These are phyloP conservation scores for Leptestheria dahalacensis DNA, from an alignment of 1,140 invertebrate genomes.

Conservation along the genomic window DNA sequence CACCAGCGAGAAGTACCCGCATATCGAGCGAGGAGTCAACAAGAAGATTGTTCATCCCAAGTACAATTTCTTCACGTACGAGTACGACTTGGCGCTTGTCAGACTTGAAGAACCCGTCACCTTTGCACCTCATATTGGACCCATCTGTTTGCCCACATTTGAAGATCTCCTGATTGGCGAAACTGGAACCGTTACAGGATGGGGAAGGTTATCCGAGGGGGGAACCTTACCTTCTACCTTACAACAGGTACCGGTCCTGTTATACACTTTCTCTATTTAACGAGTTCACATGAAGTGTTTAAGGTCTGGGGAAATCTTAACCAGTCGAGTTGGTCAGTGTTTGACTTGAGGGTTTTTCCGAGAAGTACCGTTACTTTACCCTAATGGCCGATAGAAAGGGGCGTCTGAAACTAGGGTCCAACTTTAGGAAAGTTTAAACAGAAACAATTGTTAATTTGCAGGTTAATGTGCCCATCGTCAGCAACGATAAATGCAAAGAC, in stretches of 20 bases:
- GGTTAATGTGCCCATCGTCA: conserved; percentile 84
- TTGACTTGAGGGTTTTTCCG: too few species aligned
- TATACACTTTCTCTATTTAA: not conserved
- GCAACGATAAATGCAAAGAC: conserved; percentile 77
- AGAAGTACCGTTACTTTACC: too few species aligned
- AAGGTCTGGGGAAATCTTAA: too few species aligned
- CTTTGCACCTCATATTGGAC: conserved; percentile 57
- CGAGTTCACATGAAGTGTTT: too few species aligned
- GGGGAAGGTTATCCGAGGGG: conserved; percentile 78
- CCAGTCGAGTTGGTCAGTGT: too few species aligned
- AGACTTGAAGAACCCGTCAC: conserved; percentile 57
- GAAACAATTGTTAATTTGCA: conserved; percentile 26
- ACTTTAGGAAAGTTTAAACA: too few species aligned
- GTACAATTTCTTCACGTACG: conserved; percentile 90
- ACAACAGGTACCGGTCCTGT: conserved; percentile 50
- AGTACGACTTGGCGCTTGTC: conserved; percentile 79
- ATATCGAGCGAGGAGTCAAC: conserved; percentile 65
- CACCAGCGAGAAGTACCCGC: conserved; percentile 63
- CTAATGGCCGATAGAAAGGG: too few species aligned
- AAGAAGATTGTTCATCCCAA: conserved; percentile 79
- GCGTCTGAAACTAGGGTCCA: too few species aligned
- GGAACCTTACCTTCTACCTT: conserved; percentile 76
- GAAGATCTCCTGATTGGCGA: conserved; percentile 76
- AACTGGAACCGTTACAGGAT: conserved; percentile 60
- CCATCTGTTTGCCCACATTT: conserved; percentile 72